A percentile compares a stretch with the other conserved stretches of the same genome.
Conservation (phyloP, 1,140 invertebrate species). For the Hyphantria cunea region DNA sequence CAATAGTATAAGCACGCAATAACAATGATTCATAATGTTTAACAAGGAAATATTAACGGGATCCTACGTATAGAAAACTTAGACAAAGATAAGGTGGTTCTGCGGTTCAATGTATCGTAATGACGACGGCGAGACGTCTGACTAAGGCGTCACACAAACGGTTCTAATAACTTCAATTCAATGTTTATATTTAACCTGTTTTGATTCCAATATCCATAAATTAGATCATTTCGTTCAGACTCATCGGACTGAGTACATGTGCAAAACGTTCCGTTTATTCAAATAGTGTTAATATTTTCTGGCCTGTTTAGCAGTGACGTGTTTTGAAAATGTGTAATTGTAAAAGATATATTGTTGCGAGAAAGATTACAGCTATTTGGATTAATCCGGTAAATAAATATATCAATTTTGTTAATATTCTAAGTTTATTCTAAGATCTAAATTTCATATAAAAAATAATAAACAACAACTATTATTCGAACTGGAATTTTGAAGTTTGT, state of each 20-base stretch:
- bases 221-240: constrained; percentile 45
- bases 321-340: constrained; percentile 47
- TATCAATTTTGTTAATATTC: background rate
- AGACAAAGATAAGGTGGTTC: constrained; percentile 4
- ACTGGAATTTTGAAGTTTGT: too few relatives aligned
- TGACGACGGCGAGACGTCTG: constrained; percentile 29
- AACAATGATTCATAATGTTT: background rate
- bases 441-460: too few relatives aligned
- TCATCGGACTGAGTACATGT: constrained; percentile 39
- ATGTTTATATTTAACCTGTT: constrained; percentile 50
- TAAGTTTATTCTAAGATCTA: background rate
- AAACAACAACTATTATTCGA: too few relatives aligned
- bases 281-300: constrained; percentile 1
- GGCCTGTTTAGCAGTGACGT: constrained; percentile 12
- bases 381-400: constrained; percentile 19
- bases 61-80: constrained; percentile 2
- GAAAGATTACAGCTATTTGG: constrained; percentile 24
- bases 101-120: constrained; percentile 9
- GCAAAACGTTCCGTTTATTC: constrained; percentile 2
- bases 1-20: too few relatives aligned
- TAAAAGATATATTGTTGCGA: constrained; percentile 31
- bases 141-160: constrained; percentile 41
- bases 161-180: constrained; percentile 45
- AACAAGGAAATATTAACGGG: background rate
- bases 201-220: constrained; percentile 33